phyloP scores from a whole-genome alignment of 2,888 invertebrate genomes.

The Drosophila anceps region DNA sequence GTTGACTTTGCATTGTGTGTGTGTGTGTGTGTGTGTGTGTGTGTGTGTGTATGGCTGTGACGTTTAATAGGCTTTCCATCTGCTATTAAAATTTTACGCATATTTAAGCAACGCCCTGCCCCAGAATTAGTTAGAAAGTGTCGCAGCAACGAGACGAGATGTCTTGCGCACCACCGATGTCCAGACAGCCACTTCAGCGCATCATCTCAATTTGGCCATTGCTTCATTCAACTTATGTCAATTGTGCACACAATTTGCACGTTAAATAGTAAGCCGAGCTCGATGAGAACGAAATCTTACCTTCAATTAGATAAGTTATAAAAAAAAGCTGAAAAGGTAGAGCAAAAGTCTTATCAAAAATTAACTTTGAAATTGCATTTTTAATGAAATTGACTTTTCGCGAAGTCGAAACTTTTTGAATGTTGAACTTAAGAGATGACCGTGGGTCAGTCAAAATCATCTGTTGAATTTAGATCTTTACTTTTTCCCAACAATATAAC shows the following conservation, averaged over 20 bases:
- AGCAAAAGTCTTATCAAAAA: no score
- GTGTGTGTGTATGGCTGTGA: slow-evolving; percentile 36
- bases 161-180: background rate
- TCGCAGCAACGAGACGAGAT: background rate
- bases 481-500: no score
- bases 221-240: slow-evolving; percentile 35
- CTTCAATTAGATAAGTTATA: no score
- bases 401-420: no score
- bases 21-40: slow-evolving; percentile 12
- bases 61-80: slow-evolving; percentile 67
- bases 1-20: slow-evolving; percentile 32
- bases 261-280: slow-evolving; percentile 19
- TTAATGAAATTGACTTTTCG: no score
- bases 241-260: slow-evolving; percentile 34
- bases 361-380: no score
- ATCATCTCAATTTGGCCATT: slow-evolving; percentile 14
- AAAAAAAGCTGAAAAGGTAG: no score
- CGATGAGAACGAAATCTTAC: slow-evolving; percentile 6
- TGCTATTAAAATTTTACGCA: slow-evolving; percentile 76
- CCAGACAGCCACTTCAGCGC: slow-evolving; percentile 23
- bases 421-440: no score
- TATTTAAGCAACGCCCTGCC: slow-evolving; percentile 57
- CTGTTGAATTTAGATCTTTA: no score
- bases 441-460: no score
- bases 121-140: slow-evolving; percentile 33